Evolutionary conservation across 2,113 vertebrate species (phyloP).

Genomic region (Hypocryptadius cinnamomeus): DNA sequence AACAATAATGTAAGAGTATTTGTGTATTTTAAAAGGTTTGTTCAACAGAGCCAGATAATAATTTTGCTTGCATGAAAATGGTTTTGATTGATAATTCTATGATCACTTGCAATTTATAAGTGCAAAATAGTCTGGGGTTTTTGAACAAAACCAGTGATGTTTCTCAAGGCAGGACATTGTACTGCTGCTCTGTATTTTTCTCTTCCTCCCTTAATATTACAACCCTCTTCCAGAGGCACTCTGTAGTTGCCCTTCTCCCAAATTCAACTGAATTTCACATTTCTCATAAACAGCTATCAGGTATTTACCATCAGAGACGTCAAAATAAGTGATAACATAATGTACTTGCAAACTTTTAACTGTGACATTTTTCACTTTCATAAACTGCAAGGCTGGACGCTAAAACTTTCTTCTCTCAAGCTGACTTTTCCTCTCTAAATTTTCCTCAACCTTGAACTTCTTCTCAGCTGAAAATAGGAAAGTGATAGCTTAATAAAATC

Average conservation of each 20-base stretch:
- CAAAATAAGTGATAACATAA: neutral
- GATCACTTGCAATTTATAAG: neutral
- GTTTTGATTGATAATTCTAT: neutral
- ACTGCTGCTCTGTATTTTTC: neutral
- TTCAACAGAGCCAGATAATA: neutral
- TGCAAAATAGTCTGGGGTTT: neutral
- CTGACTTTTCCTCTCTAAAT: constrained; percentile 17
- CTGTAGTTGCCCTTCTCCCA: neutral
- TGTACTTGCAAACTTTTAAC: constrained; percentile 29
- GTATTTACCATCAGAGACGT: neutral
- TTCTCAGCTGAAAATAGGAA: constrained; percentile 40
- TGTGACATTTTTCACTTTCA: neutral
- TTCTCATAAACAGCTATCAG: neutral
- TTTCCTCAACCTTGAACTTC: constrained; percentile 3
- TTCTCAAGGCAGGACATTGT: neutral
- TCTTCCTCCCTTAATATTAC: neutral
- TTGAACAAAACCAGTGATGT: neutral
- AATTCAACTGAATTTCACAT: neutral
- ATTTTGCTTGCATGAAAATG: neutral
- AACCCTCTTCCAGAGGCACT: neutral
- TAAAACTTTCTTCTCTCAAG: constrained; percentile 40
- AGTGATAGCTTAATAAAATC: neutral
- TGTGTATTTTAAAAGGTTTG: neutral
- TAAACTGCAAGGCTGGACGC: constrained; percentile 17
- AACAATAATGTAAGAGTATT: neutral